Evolutionary conservation across 30 jellyfish, hydroid and myxozoan genomes (phyloP).

Genomic region (Chironex yamaguchii): DNA sequence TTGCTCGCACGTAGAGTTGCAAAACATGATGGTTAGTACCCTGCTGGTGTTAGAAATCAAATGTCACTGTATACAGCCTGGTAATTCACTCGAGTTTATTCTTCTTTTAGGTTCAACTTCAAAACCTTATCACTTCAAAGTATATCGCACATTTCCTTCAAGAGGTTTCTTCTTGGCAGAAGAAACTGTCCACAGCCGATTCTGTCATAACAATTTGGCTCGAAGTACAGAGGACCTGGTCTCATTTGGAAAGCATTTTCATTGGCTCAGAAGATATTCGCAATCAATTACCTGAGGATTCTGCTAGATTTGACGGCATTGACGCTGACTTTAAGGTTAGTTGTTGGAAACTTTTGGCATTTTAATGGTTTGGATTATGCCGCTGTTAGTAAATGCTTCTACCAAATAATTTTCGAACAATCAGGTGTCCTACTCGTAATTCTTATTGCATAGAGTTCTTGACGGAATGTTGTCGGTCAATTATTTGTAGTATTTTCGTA

Average conservation of each 20-base stretch:
- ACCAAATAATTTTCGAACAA: too few species aligned
- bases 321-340: conserved; percentile 93
- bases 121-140: conserved; percentile 93
- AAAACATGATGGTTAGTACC: too few species aligned
- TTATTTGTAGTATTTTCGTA: too few species aligned
- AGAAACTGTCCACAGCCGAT: conserved; percentile 92
- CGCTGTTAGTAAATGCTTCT: too few species aligned
- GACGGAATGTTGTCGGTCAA: too few species aligned
- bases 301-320: conserved; percentile 94
- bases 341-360: neutral
- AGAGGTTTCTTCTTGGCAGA: conserved; percentile 97
- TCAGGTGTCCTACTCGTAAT: too few species aligned
- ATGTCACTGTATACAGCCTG: too few species aligned
- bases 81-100: too few species aligned
- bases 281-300: conserved; percentile 92
- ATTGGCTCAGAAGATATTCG: conserved; percentile 98
- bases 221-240: conserved; percentile 98
- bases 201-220: conserved; percentile 94
- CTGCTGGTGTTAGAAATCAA: too few species aligned
- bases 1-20: too few species aligned
- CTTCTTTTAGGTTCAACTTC: conserved; percentile 90
- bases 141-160: conserved; percentile 94
- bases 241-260: conserved; percentile 96
- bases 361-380: too few species aligned
- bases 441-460: too few species aligned